Conservation (phyloP, 2,113 vertebrate species). For the Marmota flaviventris region DNA sequence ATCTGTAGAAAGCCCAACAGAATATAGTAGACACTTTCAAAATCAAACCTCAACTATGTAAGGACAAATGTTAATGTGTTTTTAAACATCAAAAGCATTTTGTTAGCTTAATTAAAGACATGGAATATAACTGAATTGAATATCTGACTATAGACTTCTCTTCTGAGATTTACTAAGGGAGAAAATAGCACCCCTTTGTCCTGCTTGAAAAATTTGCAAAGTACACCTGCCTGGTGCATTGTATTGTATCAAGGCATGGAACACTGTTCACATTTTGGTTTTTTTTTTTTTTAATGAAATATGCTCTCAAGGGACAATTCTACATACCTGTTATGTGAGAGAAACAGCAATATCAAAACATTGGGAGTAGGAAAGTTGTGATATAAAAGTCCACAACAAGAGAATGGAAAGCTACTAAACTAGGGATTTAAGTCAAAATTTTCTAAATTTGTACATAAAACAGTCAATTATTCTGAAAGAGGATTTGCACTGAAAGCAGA, state of each 20-base stretch:
- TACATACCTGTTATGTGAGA: neutral
- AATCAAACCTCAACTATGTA: neutral
- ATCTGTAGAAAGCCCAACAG: neutral
- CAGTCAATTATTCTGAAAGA: neutral
- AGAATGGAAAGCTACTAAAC: neutral
- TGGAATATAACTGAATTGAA: neutral
- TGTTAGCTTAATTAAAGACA: neutral
- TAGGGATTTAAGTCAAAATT: neutral
- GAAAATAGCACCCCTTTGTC: neutral
- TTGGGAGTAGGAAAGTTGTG: neutral
- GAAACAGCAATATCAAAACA: neutral
- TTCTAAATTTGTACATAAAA: neutral
- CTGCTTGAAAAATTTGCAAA: neutral
- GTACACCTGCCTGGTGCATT: neutral
- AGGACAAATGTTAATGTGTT: neutral
- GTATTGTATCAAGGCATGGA: neutral
- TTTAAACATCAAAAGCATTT: neutral
- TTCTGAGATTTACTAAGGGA: neutral
- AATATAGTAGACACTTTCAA: neutral
- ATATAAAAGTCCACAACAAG: neutral
- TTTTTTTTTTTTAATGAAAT: neutral
- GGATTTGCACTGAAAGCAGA: neutral
- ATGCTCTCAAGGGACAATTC: neutral
- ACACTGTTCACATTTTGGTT: neutral
- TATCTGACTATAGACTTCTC: neutral